Evolutionary conservation across 2,113 vertebrate species (phyloP), one percentile per base, ranked within the genome.

Genomic region (Athene cunicularia): DNA sequence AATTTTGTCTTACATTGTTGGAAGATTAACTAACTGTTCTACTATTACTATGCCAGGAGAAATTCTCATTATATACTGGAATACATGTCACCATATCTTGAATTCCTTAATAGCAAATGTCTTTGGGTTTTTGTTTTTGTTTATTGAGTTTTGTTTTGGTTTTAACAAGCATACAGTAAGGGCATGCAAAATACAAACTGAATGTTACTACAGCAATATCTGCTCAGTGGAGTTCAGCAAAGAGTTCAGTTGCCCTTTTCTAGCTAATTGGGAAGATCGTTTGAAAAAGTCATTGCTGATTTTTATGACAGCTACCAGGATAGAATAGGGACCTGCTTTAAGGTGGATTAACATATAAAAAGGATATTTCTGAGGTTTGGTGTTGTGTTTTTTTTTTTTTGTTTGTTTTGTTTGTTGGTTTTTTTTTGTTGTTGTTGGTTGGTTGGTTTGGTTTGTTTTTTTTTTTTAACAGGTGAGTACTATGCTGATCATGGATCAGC

Each of bases 221-320:
- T 63, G n/a, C 66, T 88, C 47, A 27, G 37, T 33, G 53, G 88
- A 62, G 62, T 86, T 88, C 56, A 93, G 39, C 63, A 73, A 93
- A 84, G 21, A 84, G 88, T 80, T 84, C 55, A 64, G 39, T 60
- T 91, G 76, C 53, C 76, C 84, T 95, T 91, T 93, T 80, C 53
- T 22, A 37, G 41, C 32, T 89, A 89, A 93, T 56, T 91, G 58
- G 58, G 43, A 58, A 86, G 58, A 72, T 12, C 56, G 28, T 66
- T 73, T 86, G 52, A 86, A 94, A 94, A 71, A 86, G 52, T 59
- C 45, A 86, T 75, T 45, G 47, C 22, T 86, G 66, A 49, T 63
- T 76, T 88, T 93, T 89, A 75, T 0, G 1, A 68, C 80, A 83
- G 66, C n/a, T 80, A 45, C 76, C 15, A 62, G 66, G 30, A 43